A percentile compares a stretch with the other conserved stretches of the same genome.
These are phyloP conservation scores for Phrynocephalus vlangalii DNA, from an alignment of 2,797 vertebrate genomes.

Conservation along the genomic window DNA sequence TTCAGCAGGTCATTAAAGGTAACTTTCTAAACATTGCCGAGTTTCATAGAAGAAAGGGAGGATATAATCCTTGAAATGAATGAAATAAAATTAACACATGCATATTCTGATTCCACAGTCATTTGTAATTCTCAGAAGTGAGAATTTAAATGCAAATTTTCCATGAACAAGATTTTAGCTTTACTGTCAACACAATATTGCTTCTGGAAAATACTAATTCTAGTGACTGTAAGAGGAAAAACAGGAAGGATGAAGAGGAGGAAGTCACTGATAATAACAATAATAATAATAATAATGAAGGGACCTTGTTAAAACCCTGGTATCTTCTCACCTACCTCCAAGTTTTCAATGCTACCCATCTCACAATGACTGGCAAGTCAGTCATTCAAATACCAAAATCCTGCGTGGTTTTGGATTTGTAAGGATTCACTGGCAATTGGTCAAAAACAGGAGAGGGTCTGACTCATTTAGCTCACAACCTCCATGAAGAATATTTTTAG, in stretches of 20 bases:
- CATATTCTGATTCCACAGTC: too few relatives aligned
- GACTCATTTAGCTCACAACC: slow-evolving; percentile 78
- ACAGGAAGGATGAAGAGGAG: too few relatives aligned
- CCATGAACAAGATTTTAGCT: background rate
- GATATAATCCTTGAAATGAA: background rate
- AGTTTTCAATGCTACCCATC: background rate
- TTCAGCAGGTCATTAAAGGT: background rate
- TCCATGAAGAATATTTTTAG: slow-evolving; percentile 77
- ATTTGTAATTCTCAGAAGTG: too few relatives aligned
- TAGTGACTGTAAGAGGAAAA: too few relatives aligned
- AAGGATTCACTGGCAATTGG: slow-evolving; percentile 35
- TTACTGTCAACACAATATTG: background rate
- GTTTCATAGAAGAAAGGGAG: background rate
- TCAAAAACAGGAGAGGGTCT: slow-evolving; percentile 45
- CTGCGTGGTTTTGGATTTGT: background rate
- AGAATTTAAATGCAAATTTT: background rate
- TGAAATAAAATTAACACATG: background rate
- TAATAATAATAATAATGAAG: background rate
- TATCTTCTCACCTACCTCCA: background rate
- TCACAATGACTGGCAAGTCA: background rate
- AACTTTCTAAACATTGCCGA: background rate
- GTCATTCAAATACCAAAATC: slow-evolving; percentile 19
- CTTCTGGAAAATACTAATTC: background rate
- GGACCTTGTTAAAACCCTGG: background rate
- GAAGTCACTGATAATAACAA: background rate